A percentile compares a stretch with the other conserved stretches of the same genome.
phyloP scores from a whole-genome alignment of 2,113 vertebrate species.

The Azemiops feae region DNA sequence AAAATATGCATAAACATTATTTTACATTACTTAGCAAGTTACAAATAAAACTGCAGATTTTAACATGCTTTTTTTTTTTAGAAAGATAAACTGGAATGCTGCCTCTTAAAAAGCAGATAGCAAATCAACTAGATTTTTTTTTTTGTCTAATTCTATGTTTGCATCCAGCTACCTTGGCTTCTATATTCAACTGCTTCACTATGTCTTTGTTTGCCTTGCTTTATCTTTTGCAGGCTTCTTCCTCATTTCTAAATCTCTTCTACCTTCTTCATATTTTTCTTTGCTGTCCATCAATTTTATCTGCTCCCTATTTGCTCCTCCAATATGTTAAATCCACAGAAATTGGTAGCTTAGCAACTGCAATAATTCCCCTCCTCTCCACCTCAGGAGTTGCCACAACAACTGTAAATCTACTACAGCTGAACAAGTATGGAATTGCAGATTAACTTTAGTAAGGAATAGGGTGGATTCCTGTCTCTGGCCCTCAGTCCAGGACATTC shows the following conservation, averaged over 20 bases:
- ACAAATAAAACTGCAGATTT: neutral
- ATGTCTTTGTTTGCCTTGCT: neutral
- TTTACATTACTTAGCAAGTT: neutral
- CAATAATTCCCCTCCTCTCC: neutral
- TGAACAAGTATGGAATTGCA: neutral
- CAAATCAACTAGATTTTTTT: neutral
- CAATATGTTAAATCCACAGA: neutral
- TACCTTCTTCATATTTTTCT: neutral
- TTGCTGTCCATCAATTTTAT: neutral
- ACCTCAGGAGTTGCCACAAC: neutral
- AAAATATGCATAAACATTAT: neutral
- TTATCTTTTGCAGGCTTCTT: neutral
- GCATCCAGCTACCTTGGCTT: neutral
- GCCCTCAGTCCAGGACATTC: neutral
- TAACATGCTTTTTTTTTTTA: neutral
- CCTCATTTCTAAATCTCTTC: neutral
- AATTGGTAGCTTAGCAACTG: neutral
- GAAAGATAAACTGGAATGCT: neutral
- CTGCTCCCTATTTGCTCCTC: neutral
- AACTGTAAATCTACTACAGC: neutral
- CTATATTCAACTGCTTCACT: neutral
- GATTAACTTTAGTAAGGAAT: neutral
- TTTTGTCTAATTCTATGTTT: neutral
- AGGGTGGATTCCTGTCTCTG: neutral
- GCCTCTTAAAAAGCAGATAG: neutral